These are phyloP conservation scores for Lepas anatifera DNA, from an alignment of 2,888 invertebrate genomes.

Conservation along the genomic window DNA sequence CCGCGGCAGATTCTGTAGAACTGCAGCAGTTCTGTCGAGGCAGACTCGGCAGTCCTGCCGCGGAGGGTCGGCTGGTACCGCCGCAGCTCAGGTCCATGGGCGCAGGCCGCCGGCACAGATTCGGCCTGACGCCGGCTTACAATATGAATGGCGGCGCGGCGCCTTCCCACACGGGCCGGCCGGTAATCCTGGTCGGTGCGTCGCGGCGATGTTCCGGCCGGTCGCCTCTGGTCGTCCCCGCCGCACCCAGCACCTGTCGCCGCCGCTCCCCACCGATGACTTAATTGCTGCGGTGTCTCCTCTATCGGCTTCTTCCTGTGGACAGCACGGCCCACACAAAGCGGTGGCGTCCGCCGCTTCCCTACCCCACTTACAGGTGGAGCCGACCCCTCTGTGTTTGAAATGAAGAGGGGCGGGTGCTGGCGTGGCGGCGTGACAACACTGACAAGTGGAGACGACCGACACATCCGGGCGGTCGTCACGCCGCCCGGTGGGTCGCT, in stretches of 20 bases:
- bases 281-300: slow-evolving; percentile 1
- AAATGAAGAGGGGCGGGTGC: too few species aligned
- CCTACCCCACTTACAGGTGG: too few species aligned
- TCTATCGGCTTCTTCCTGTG: neutral
- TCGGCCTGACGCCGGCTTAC: neutral
- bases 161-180: neutral
- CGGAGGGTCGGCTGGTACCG: neutral
- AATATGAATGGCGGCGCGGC: neutral
- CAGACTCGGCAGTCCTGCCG: too few species aligned
- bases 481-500: too few species aligned
- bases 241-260: neutral
- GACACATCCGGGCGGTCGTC: too few species aligned
- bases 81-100: neutral
- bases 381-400: too few species aligned
- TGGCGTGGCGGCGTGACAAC: too few species aligned
- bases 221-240: neutral
- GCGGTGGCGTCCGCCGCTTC: neutral
- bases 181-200: neutral
- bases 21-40: too few species aligned
- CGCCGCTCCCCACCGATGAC: neutral
- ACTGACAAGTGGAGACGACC: too few species aligned
- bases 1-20: too few species aligned
- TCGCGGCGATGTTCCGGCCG: neutral
- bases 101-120: neutral
- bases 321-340: neutral